Percentiles rank a stretch among this genome's conserved stretches.
Conservation (phyloP, 2,797 vertebrate genomes). For the Enteromius afrohamiltoni region DNA sequence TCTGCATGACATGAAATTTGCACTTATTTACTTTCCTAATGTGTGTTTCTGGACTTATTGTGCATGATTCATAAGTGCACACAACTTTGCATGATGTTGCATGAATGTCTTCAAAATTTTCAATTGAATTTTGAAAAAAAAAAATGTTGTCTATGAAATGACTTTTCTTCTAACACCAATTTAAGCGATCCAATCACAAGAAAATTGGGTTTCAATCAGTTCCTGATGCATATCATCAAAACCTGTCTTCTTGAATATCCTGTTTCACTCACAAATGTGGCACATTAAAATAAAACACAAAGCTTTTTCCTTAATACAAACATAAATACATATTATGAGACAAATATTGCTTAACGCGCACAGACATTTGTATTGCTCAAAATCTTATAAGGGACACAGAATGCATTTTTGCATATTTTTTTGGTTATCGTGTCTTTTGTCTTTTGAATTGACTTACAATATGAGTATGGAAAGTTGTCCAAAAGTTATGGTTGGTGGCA, state of each 20-base stretch:
- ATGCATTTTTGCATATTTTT: not conserved
- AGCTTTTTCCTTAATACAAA: not conserved
- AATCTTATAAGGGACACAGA: not conserved
- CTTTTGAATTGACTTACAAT: not conserved
- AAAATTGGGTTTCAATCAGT: not conserved
- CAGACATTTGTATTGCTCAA: not conserved
- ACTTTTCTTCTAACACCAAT: not conserved
- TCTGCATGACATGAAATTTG: not conserved
- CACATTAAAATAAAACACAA: not conserved
- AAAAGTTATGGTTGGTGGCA: not conserved
- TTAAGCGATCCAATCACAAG: not conserved
- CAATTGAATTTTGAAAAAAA: not conserved
- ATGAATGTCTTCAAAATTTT: not conserved
- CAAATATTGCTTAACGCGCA: not conserved
- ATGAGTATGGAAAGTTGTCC: not conserved
- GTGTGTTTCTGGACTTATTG: not conserved
- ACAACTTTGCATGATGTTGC: not conserved
- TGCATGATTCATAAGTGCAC: not conserved
- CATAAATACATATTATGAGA: conserved; percentile 5
- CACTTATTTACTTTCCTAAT: not conserved
- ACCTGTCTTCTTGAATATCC: not conserved
- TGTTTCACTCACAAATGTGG: not conserved
- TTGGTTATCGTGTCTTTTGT: no score
- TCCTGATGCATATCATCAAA: not conserved
- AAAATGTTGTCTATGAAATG: not conserved